These are phyloP conservation scores for Argentina silus DNA, from an alignment of 2,797 vertebrate species.

Conservation along the genomic window DNA sequence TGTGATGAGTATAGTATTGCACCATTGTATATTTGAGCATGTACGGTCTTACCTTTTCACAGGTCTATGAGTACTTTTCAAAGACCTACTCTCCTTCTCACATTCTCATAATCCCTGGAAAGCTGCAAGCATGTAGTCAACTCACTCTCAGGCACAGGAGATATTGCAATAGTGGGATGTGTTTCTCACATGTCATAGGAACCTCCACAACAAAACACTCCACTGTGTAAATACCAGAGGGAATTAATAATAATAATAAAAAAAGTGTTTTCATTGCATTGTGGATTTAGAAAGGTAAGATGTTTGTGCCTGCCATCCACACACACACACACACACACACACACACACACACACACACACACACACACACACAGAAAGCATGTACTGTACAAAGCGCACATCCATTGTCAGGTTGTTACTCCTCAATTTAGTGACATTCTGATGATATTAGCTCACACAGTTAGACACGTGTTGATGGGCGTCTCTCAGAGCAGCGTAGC, in stretches of 20 bases:
- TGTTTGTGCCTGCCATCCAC: not conserved
- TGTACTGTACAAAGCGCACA: too few species aligned
- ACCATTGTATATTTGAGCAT: too few species aligned
- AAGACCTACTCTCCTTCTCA: not conserved
- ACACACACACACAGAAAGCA: not conserved
- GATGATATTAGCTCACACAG: too few species aligned
- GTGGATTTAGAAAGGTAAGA: not conserved
- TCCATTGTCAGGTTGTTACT: too few species aligned
- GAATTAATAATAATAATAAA: not conserved
- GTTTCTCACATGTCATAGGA: conserved; percentile 16
- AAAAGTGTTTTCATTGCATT: conserved; percentile 6
- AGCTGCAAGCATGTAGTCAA: conserved; percentile 1
- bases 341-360: not conserved
- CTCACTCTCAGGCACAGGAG: not conserved
- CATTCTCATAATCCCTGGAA: conserved; percentile 10
- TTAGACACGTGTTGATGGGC: too few species aligned
- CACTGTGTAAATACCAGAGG: not conserved
- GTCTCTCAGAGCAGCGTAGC: too few species aligned
- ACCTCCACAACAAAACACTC: conserved; percentile 15
- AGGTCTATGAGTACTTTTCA: not conserved
- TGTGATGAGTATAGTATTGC: too few species aligned
- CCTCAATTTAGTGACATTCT: too few species aligned
- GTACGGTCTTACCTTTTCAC: too few species aligned
- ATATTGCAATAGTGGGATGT: conserved; percentile 23
- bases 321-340: not conserved